Evolutionary conservation across 2,113 vertebrate genomes (phyloP), one percentile per base, ranked within the genome.

Genomic region (Seriola rivoliana): DNA sequence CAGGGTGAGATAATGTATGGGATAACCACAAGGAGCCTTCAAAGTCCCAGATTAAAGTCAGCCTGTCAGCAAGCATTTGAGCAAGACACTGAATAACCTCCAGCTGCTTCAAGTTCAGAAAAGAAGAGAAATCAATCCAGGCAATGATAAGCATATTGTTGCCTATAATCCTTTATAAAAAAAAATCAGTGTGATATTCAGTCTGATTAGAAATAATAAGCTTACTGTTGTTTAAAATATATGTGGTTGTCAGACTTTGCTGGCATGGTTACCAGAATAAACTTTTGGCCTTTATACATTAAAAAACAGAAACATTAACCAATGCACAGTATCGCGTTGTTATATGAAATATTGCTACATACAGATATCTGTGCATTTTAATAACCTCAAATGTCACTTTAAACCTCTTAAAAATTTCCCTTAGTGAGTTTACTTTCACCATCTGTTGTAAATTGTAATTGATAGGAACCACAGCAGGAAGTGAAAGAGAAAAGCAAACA

Each of bases 401-500:
- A 38, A 38, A 38, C 12, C 58, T 62, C 23, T 52, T 25, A 14
- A 55, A 63, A 54, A 74, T 63, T 40, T 67, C 17, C 36, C 36
- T 40, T 17, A 14, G 40, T 23, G 8, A 19, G 16, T 69, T 29
- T 8, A n/a, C 36, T 40, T 42, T 58, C 14, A 57, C 13, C 36
- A 32, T n/a, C 36, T 2, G 9, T 9, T 1, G 14, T 7, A n/a
- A 38, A 60, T 3, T 34, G 1, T 63, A 57, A 75, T 23, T 66
- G 21, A 19, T 1, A n/a, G 9, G 8, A 72, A 79, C 46, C 8
- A 77, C 25, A 75, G 21, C 38, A 72, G 85, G 21, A 89, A 85
- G 54, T 17, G 0, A 2, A 70, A 72, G 54, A 72, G 42, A 80
- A 68, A 82, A 85, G 19, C 16, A 71, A 78, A 60, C 34, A 54